Percentiles rank a stretch among this genome's conserved stretches.
Evolutionary conservation across 1,140 invertebrate genomes (phyloP).

Genomic region (Dreissena rostriformis): DNA sequence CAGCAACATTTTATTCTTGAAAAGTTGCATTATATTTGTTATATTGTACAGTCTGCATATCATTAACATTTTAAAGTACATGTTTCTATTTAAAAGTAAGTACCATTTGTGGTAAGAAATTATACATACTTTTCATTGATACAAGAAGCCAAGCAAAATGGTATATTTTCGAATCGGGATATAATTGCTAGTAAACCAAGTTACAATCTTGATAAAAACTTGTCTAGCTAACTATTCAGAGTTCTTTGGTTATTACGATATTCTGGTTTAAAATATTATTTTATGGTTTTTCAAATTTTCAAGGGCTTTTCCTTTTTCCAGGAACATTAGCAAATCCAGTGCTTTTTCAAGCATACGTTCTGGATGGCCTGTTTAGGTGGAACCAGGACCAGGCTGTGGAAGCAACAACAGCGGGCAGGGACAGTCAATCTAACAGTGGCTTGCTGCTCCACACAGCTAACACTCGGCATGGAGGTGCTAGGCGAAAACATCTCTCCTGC

Average conservation of each 20-base stretch:
- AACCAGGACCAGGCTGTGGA: slow-evolving; percentile 40
- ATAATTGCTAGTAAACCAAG: no score
- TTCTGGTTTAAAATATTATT: not conserved
- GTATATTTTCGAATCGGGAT: no score
- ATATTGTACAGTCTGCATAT: not conserved
- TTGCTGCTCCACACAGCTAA: slow-evolving; percentile 32
- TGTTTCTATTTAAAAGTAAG: not conserved
- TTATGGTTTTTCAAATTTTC: not conserved
- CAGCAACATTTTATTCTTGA: not conserved
- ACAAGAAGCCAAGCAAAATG: no score
- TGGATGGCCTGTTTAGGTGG: slow-evolving; percentile 60
- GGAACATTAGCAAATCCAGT: slow-evolving; percentile 54
- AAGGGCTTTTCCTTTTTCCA: slow-evolving; percentile 17
- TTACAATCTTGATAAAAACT: no score
- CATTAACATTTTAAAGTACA: not conserved
- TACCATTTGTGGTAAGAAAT: no score
- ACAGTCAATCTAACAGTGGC: slow-evolving; percentile 36
- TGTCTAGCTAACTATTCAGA: not conserved
- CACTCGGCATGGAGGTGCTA: no score
- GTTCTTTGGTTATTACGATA: not conserved
- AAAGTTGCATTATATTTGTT: not conserved
- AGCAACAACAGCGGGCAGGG: slow-evolving; percentile 6
- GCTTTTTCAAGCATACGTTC: slow-evolving; percentile 60
- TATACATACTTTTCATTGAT: no score
- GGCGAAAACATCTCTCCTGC: no score